Conservation (phyloP, 2,113 vertebrate genomes). For the Cyrtonyx montezumae region DNA sequence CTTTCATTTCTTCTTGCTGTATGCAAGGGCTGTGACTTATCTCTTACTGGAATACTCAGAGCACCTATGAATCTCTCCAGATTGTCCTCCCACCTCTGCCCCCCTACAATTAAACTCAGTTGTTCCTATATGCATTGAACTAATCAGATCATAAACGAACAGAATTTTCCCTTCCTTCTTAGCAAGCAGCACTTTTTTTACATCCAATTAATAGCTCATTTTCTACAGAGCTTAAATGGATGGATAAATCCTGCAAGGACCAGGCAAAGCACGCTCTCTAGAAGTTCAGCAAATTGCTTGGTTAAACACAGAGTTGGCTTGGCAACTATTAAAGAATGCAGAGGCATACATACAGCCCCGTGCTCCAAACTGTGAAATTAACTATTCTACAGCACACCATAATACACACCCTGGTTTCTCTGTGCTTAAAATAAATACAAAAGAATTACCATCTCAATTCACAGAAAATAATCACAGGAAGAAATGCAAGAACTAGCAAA, state of each 20-base stretch:
- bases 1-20: neutral
- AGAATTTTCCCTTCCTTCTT: neutral
- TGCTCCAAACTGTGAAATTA: neutral
- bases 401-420: neutral
- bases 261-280: neutral
- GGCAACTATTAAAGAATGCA: constrained; percentile 26
- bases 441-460: neutral
- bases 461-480: neutral
- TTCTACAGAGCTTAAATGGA: neutral
- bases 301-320: constrained; percentile 14
- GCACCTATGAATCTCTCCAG: too few relatives aligned
- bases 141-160: neutral
- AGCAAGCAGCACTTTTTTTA: neutral
- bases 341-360: neutral
- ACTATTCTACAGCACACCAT: neutral
- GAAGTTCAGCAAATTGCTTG: neutral
- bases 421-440: constrained; percentile 16
- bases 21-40: too few relatives aligned
- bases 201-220: neutral
- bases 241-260: neutral
- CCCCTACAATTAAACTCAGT: rapidly evolving
- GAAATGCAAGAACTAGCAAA: neutral
- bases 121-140: neutral
- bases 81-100: neutral
- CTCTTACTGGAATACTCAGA: neutral